Percentiles rank a stretch among this genome's conserved stretches.
These are phyloP conservation scores for Cyphomyrus discorhynchus DNA, from an alignment of 2,113 vertebrate genomes.

Conservation along the genomic window DNA sequence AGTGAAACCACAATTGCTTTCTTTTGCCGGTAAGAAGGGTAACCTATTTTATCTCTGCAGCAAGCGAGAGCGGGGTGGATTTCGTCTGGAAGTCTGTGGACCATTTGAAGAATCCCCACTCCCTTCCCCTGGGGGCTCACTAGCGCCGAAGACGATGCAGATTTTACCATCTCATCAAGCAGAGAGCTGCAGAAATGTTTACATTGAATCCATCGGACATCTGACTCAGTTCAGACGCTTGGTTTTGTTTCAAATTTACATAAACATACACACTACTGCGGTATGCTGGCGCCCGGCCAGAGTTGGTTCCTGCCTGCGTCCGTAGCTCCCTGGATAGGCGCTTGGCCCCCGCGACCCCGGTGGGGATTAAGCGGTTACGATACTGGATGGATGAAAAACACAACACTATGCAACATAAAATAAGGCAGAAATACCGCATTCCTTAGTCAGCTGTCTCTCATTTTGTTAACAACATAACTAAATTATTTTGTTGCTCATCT, in stretches of 20 bases:
- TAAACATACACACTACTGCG: background rate
- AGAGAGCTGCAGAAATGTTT: background rate
- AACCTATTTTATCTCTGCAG: background rate
- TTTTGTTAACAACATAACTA: background rate
- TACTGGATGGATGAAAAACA: too few relatives aligned
- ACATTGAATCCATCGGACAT: background rate
- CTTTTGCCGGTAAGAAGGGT: background rate
- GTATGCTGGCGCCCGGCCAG: too few relatives aligned
- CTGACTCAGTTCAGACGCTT: background rate
- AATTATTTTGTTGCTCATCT: background rate
- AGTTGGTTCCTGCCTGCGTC: too few relatives aligned
- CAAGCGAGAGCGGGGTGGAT: background rate
- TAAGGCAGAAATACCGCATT: background rate
- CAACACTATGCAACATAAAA: background rate
- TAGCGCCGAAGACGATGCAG: background rate
- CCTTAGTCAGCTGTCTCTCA: background rate
- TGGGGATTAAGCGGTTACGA: too few relatives aligned
- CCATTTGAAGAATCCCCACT: background rate
- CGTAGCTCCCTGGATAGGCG: too few relatives aligned
- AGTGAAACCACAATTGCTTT: background rate
- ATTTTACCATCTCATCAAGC: background rate
- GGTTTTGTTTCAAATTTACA: background rate
- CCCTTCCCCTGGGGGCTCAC: background rate
- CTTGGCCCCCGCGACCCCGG: too few relatives aligned
- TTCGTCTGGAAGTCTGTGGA: background rate